Percentiles rank a stretch among this genome's conserved stretches.
These are phyloP conservation scores for Drosophila mulleri DNA, from an alignment of 2,888 invertebrate genomes.

Conservation along the genomic window DNA sequence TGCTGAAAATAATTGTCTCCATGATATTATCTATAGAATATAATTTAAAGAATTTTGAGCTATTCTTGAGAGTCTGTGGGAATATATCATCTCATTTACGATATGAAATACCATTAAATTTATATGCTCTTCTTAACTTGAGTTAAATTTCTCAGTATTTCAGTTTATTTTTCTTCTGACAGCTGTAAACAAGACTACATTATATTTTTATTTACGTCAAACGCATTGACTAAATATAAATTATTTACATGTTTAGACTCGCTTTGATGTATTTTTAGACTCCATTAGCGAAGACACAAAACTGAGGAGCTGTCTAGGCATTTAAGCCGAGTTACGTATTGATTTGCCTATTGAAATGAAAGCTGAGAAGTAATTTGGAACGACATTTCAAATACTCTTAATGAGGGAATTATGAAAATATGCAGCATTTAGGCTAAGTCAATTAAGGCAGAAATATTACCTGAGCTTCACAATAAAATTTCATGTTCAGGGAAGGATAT, in stretches of 20 bases:
- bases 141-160: slow-evolving; percentile 13
- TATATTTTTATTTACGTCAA: slow-evolving; percentile 58
- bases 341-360: background rate
- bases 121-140: background rate
- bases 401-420: slow-evolving; percentile 3
- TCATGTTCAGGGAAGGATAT: background rate
- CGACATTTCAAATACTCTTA: background rate
- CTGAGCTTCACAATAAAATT: background rate
- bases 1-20: no score
- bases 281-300: slow-evolving; percentile 54
- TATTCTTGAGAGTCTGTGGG: no score
- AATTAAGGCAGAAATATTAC: background rate
- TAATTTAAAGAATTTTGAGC: no score
- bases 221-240: slow-evolving; percentile 53
- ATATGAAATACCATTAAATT: background rate
- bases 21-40: no score
- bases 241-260: slow-evolving; percentile 40
- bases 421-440: background rate
- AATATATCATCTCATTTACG: no score
- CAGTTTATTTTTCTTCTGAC: slow-evolving; percentile 31
- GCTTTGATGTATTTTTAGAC: slow-evolving; percentile 71
- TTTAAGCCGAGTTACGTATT: slow-evolving; percentile 23
- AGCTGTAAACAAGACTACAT: slow-evolving; percentile 14
- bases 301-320: slow-evolving; percentile 28
- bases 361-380: background rate